phyloP scores from a whole-genome alignment of 2,113 vertebrate species.

The Ceyx margarethae region DNA sequence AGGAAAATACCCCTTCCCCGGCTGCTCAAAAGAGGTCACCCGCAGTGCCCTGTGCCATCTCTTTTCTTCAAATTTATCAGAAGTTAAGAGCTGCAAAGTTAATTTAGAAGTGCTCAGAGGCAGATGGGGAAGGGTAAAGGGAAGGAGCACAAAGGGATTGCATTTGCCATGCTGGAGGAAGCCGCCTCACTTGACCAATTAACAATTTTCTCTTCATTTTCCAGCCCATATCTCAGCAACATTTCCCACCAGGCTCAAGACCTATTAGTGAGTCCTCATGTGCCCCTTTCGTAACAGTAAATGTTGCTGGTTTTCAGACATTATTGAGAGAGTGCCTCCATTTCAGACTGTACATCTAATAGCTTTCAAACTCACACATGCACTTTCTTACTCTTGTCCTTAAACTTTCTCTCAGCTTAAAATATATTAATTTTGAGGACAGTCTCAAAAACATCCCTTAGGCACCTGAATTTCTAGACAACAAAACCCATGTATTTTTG shows the following conservation, averaged over 20 bases:
- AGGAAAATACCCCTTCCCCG: neutral
- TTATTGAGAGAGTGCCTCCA: neutral
- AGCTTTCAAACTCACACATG: neutral
- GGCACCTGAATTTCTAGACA: neutral
- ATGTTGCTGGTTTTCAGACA: neutral
- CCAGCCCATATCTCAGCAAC: neutral
- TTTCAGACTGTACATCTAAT: neutral
- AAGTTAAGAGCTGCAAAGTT: neutral
- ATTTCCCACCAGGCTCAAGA: neutral
- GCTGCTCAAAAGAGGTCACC: neutral
- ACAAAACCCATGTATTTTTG: neutral
- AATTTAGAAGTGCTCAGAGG: neutral
- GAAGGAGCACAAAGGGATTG: neutral
- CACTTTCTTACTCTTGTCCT: neutral
- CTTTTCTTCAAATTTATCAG: neutral
- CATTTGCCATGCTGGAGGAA: fast-evolving
- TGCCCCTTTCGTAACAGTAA: neutral
- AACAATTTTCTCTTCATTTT: neutral
- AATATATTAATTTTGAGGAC: neutral
- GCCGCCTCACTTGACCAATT: neutral
- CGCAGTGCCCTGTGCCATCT: neutral
- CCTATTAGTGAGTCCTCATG: neutral
- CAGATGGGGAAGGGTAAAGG: neutral
- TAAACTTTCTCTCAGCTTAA: neutral
- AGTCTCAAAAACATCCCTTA: neutral